Evolutionary conservation across 2,888 invertebrate genomes (phyloP), one percentile per base, ranked within the genome.

Genomic region (Phlogophora meticulosa): DNA sequence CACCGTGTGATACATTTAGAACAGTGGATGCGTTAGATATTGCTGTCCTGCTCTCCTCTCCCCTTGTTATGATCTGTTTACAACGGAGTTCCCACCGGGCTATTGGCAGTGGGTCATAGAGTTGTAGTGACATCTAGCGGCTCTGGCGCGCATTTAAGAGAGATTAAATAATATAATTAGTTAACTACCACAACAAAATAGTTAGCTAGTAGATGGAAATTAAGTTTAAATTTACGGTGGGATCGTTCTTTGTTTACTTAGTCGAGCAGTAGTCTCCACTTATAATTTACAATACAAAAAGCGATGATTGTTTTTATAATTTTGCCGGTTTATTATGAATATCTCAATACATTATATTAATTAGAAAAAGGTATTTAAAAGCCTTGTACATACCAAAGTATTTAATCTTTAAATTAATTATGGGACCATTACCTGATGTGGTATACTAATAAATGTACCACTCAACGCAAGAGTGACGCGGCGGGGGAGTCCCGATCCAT

Each of bases 51-150:
- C 32, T 68, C 42, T 52, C 10, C 20, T 13, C 38, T 28, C 38
- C 58, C 38, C 42, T 32, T 32, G 17, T 51, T 17, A 34, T 20
- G 10, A 36, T 17, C 43, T 13, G 17, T 43, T 40, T n/a, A 42
- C 46, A 38, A 34, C 7, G 32, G 3, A 15, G 48, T 20, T 24
- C 11, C 36, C 43, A 20, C 4, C 22, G 10, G n/a, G 4, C 13
- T 20, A 13, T 17, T 28, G 4, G 11, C 22, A 32, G 20, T 22
- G 20, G 7, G 24, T 42, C 10, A 45, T 24, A 46, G 15, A 10
- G n/a, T 7, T 3, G 22, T 40, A 56, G 56, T 38, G 72, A 57
- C 69, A 72, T 74, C 68, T 72, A 57, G 22, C 32, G 51, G 42
- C 13, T 11, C 22, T 7, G 28, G 11, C 3, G 15, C 9, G 32